Percentiles rank a stretch among this genome's conserved stretches.
Evolutionary conservation across 2,888 invertebrate genomes (phyloP).

Genomic region (Drosophila gaucha): DNA sequence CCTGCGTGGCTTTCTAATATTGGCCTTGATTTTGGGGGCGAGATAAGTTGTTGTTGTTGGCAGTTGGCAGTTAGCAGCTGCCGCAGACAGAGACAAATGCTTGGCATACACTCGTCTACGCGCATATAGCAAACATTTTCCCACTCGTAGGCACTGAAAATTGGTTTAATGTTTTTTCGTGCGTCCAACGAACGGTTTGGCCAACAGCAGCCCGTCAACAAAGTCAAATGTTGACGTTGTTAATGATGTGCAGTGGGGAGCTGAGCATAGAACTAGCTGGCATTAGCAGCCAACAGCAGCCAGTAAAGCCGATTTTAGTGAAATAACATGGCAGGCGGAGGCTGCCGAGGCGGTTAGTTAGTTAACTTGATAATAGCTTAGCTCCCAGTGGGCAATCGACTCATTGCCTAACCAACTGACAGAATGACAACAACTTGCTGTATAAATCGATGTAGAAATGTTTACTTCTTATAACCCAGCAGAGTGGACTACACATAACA

Average conservation of each 20-base stretch:
- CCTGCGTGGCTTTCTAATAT: slow-evolving; percentile 69
- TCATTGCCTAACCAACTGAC: slow-evolving; percentile 44
- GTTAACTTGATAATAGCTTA: slow-evolving; percentile 52
- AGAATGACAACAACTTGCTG: slow-evolving; percentile 3
- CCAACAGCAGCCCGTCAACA: slow-evolving; percentile 61
- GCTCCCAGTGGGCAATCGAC: slow-evolving; percentile 2
- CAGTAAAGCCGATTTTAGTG: slow-evolving; percentile 49
- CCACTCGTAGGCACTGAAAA: slow-evolving; percentile 60
- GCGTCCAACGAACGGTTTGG: slow-evolving; percentile 53
- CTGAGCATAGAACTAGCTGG: not conserved
- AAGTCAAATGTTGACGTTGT: slow-evolving; percentile 78
- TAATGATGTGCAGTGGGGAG: slow-evolving; percentile 66
- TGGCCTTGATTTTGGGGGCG: slow-evolving; percentile 61
- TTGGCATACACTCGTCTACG: slow-evolving; percentile 22
- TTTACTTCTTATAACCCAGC: slow-evolving; percentile 1
- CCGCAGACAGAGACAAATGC: slow-evolving; percentile 73
- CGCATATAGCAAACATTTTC: slow-evolving; percentile 4
- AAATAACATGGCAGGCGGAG: slow-evolving; percentile 27
- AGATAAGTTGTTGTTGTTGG: slow-evolving; percentile 52
- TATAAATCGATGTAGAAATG: slow-evolving; percentile 12
- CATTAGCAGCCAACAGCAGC: slow-evolving; percentile 4
- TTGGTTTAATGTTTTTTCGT: slow-evolving; percentile 73
- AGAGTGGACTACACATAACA: not conserved
- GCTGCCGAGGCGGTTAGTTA: slow-evolving; percentile 39
- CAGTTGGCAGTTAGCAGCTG: slow-evolving; percentile 52